Evolutionary conservation across 2,113 vertebrate species (phyloP).

Genomic region (Ageneiosus marmoratus): DNA sequence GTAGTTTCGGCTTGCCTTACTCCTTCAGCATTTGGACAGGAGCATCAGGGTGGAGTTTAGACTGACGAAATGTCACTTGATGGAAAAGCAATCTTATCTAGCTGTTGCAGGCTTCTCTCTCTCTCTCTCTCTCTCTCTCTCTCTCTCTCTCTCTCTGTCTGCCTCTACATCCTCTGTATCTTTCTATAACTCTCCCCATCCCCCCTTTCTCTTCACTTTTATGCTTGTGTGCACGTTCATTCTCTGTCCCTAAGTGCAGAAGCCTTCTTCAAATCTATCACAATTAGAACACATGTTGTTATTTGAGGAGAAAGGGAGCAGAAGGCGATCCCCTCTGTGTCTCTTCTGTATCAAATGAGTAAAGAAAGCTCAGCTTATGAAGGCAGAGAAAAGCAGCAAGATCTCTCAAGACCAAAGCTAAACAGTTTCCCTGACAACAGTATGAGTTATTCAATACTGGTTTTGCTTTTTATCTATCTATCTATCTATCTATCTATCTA

Average conservation of each 20-base stretch:
- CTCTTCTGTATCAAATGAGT: constrained; percentile 48
- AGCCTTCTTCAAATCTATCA: constrained; percentile 39
- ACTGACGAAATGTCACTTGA: constrained; percentile 63
- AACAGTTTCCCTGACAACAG: constrained; percentile 67
- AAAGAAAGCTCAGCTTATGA: constrained; percentile 46
- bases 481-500: background rate
- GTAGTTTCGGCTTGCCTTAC: constrained; percentile 39
- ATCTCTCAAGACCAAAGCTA: constrained; percentile 50
- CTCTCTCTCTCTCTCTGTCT: constrained; percentile 19
- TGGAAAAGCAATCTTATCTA: constrained; percentile 68
- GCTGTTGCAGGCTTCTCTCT: constrained; percentile 60
- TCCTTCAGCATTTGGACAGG: constrained; percentile 54
- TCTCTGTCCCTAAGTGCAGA: constrained; percentile 20
- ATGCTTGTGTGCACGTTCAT: background rate
- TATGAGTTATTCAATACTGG: constrained; percentile 54
- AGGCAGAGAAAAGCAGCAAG: constrained; percentile 19
- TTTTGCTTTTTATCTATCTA: constrained; percentile 43
- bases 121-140: constrained; percentile 1
- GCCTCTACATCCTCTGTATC: constrained; percentile 10
- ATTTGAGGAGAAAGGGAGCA: constrained; percentile 37
- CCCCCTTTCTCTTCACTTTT: constrained; percentile 29
- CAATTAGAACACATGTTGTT: constrained; percentile 54
- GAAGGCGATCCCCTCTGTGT: constrained; percentile 35
- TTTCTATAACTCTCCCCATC: constrained; percentile 9
- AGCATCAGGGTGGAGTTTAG: constrained; percentile 56